Base-by-base conservation (phyloP, 2,797 vertebrate genomes). In the Sardinella longiceps region DNA sequence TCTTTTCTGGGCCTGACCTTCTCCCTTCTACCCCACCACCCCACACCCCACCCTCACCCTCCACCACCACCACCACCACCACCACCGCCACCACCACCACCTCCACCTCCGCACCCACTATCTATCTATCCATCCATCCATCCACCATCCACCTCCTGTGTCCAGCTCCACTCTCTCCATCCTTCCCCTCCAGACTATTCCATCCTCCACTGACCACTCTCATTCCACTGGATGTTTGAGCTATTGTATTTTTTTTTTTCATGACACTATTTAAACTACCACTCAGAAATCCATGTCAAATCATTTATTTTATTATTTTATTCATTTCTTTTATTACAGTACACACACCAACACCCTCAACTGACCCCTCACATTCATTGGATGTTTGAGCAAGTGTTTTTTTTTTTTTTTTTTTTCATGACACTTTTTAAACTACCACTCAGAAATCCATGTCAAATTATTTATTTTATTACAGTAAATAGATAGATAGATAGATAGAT, bases 1-100 rank as follows among this genome's bases (percentile, higher is more conserved):
- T 95, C 96, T 95, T 90, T 89, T 88, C 89, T 90, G 85, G 80
- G 87, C 86, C 91, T 92, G 89, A 91, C 91, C 90, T 91, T 90
- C 88, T 85, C 88, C 84, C 51, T 66, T 82, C 30, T 50, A 4
- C 80, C 28, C 56, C 82, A 12, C 30, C 81, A 56, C 43, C 56
- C 33, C 80, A 25, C 25, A 51, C 37, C 50, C 37, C 60, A n/a
- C 80, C 18, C 53, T 15, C 66, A 33, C 20, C 20, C 28, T 63
- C 20, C 63, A 46, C 58, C 39, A 74, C 23, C 23, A 37, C 20
- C 53, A 53, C 50, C 7, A 48, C 46, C 46, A 48, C 81, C 20
- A 50, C 51, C 20, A 53, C n/a, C n/a, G n/a, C n/a, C n/a, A n/a
- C n/a, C 51, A 53, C 51, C 46, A 10, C 10, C 51, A 53, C 9